These are phyloP conservation scores for Rhinopomastus cyanomelas DNA, from an alignment of 2,113 vertebrate genomes.

Conservation along the genomic window DNA sequence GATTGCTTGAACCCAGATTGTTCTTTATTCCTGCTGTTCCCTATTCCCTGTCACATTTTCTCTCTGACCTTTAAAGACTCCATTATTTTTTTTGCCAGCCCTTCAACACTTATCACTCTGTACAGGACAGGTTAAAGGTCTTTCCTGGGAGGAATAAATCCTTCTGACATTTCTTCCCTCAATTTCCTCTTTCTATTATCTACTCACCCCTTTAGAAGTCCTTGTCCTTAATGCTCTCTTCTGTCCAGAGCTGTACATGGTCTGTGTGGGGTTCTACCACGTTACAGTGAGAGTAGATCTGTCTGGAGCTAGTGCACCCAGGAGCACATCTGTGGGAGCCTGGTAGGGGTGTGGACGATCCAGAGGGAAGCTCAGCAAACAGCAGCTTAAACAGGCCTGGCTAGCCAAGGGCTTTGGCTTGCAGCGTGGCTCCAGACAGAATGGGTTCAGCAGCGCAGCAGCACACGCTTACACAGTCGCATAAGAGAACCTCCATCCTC, in stretches of 20 bases:
- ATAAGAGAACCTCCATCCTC: not conserved
- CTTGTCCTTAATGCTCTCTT: not conserved
- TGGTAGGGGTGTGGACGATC: not conserved
- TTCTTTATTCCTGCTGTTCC: not conserved
- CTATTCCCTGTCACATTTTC: not conserved
- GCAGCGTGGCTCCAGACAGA: not conserved
- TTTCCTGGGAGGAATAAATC: not conserved
- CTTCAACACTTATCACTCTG: not conserved
- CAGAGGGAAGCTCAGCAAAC: not conserved
- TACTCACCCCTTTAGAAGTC: not conserved
- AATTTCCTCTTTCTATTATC: not conserved
- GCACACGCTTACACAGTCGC: not conserved
- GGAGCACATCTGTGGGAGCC: not conserved
- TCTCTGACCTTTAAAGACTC: not conserved
- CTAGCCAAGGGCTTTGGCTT: not conserved
- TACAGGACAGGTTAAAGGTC: not conserved
- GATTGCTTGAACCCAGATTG: not conserved
- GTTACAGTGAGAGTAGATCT: not conserved
- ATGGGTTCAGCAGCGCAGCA: not conserved
- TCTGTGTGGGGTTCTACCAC: not conserved
- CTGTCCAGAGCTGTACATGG: fast-evolving
- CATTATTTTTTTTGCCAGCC: not conserved
- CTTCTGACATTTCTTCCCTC: not conserved
- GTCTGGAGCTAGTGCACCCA: not conserved
- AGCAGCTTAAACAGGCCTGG: not conserved